These are phyloP conservation scores for Trochalopteron elliotii DNA, from an alignment of 2,113 vertebrate species.

Conservation along the genomic window DNA sequence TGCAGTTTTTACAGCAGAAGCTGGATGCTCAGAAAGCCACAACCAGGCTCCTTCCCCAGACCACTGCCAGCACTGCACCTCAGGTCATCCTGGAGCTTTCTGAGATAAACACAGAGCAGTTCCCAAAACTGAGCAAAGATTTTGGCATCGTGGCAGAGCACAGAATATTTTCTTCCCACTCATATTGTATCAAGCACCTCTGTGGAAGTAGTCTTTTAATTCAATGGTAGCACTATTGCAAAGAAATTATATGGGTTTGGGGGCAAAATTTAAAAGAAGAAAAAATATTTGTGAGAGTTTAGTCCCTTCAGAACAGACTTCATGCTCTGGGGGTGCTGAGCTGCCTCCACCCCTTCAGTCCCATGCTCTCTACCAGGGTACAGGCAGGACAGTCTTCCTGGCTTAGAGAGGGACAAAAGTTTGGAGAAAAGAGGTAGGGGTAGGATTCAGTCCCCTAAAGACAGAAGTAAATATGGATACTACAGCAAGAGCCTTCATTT, in stretches of 20 bases:
- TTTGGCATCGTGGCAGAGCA: neutral
- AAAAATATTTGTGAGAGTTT: neutral
- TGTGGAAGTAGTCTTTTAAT: neutral
- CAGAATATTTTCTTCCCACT: neutral
- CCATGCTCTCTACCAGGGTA: neutral
- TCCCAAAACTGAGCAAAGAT: neutral
- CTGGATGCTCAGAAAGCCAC: neutral
- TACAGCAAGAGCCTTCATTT: neutral
- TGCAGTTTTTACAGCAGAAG: neutral
- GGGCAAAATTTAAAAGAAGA: no score
- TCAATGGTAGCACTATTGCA: neutral
- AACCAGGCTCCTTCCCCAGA: neutral
- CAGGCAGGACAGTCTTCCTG: neutral
- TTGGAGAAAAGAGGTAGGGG: neutral
- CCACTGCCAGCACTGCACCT: neutral
- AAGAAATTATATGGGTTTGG: neutral
- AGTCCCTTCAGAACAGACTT: neutral
- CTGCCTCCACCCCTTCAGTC: neutral
- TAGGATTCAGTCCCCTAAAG: neutral
- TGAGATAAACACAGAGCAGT: neutral
- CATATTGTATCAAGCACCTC: neutral
- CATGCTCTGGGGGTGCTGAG: neutral
- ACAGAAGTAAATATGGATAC: neutral
- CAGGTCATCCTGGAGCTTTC: neutral
- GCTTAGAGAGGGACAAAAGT: neutral